Percentiles rank a stretch among this genome's conserved stretches.
Evolutionary conservation across 2,113 vertebrate genomes (phyloP).

Genomic region (Struthio camelus): DNA sequence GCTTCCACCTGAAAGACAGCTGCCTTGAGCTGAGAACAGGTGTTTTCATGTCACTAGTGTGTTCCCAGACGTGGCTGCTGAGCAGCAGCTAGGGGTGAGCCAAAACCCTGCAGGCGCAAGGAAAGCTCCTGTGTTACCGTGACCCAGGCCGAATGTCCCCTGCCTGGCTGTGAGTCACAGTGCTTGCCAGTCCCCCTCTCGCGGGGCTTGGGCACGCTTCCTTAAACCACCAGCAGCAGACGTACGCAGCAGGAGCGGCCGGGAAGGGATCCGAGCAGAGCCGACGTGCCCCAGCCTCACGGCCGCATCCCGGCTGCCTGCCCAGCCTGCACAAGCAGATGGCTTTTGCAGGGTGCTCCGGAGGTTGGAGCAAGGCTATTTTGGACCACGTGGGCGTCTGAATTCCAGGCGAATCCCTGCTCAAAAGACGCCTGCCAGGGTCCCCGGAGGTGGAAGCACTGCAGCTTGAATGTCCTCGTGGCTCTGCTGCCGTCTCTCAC

Average conservation of each 20-base stretch:
- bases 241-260: not conserved
- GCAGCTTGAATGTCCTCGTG: not conserved
- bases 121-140: fast-evolving
- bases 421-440: constrained; percentile 17
- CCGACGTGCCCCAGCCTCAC: not conserved
- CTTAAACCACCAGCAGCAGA: not conserved
- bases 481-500: constrained; percentile 10
- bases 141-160: not conserved
- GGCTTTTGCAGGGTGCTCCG: constrained; percentile 60
- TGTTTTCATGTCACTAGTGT: not conserved
- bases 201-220: not conserved
- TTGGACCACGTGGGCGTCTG: constrained; percentile 68
- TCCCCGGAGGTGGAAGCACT: constrained; percentile 13
- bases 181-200: not conserved
- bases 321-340: constrained; percentile 52
- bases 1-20: not conserved
- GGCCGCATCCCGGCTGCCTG: not conserved
- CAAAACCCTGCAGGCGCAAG: not conserved
- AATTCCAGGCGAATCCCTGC: constrained; percentile 63
- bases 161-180: not conserved
- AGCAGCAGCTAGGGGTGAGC: not conserved
- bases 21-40: not conserved
- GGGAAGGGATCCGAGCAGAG: not conserved
- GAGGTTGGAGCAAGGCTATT: constrained; percentile 61
- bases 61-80: not conserved